Evolutionary conservation across 2,888 invertebrate species (phyloP), one percentile per base, ranked within the genome.

Genomic region (Rhodophaea formosa): DNA sequence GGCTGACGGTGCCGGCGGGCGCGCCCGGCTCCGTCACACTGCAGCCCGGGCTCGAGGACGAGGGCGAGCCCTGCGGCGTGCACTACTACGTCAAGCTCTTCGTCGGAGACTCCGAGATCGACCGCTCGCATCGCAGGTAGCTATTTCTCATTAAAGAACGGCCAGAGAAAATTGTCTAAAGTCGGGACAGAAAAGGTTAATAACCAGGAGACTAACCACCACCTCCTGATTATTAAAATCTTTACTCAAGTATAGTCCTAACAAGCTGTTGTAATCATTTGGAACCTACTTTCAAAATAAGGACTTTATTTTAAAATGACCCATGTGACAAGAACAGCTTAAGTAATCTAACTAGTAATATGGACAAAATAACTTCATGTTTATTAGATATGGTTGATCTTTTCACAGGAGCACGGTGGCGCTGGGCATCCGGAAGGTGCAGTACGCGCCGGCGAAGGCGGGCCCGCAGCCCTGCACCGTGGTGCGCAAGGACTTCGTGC

Each of bases 391-490:
- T 59, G 35, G 58, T n/a, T 59, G 3, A 10, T 59, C 8, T n/a
- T 47, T 3, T 8, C 29, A 67, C 74, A 95, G 98, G 81, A 98
- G 97, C 79, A 97, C 97, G 12, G 96, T 98, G 23, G 94, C 95
- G 47, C 92, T 98, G 88, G 97, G 96, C 10, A 96, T 98, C 67
- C 94, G 98, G 56, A 98, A 98, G 88, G 94, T 98, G 66, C 98
- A 98, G 82, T 98, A 94, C 83, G 97, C 98, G 7, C 98, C 98
- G 0, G 94, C 95, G 56, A 97, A 97, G 84, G 95, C 96, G 54
- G 97, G 97, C 43, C 94, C 96, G 55, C 98, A 98, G 86, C 98
- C 98, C 0, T 97, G 97, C 91, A 98, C 98, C 0, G 95, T 98
- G 60, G 97, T 98, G 29, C 94, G 97, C 64, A 98, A 98, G 88